Conservation (phyloP, 2,797 vertebrate species). For the Syngnathus acus region DNA sequence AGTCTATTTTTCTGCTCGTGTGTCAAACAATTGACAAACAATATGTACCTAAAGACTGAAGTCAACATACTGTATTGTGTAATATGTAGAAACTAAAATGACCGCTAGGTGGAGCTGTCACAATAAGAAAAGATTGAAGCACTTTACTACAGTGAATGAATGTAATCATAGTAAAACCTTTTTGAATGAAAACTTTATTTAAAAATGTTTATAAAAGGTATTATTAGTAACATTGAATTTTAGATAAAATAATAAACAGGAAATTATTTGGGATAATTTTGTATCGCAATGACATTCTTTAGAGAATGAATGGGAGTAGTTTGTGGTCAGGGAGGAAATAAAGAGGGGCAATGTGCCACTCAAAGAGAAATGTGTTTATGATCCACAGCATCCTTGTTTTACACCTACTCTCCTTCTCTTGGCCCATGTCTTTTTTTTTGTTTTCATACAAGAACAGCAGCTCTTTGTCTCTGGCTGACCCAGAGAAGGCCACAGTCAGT, state of each 20-base stretch:
- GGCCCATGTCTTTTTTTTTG: slow-evolving; percentile 11
- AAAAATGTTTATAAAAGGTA: too few species aligned
- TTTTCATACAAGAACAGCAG: slow-evolving; percentile 55
- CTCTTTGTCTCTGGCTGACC: slow-evolving; percentile 55
- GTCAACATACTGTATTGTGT: neutral
- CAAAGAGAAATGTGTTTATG: neutral
- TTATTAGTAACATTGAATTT: too few species aligned
- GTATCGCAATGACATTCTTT: too few species aligned
- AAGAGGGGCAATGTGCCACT: neutral
- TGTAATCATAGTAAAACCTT: too few species aligned
- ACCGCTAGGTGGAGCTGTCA: neutral
- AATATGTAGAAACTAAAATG: neutral
- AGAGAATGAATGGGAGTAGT: neutral
- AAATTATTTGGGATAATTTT: too few species aligned
- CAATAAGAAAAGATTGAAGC: neutral
- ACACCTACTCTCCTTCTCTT: slow-evolving; percentile 25
- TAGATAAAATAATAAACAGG: too few species aligned
- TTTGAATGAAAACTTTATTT: too few species aligned
- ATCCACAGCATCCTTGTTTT: slow-evolving; percentile 6
- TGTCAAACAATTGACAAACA: neutral
- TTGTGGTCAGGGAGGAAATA: neutral
- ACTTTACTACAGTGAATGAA: neutral
- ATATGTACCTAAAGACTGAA: neutral
- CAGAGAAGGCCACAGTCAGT: slow-evolving; percentile 35
- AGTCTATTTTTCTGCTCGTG: neutral